These are phyloP conservation scores for Poeciliopsis turneri DNA, from an alignment of 2,797 vertebrate genomes.

Conservation along the genomic window DNA sequence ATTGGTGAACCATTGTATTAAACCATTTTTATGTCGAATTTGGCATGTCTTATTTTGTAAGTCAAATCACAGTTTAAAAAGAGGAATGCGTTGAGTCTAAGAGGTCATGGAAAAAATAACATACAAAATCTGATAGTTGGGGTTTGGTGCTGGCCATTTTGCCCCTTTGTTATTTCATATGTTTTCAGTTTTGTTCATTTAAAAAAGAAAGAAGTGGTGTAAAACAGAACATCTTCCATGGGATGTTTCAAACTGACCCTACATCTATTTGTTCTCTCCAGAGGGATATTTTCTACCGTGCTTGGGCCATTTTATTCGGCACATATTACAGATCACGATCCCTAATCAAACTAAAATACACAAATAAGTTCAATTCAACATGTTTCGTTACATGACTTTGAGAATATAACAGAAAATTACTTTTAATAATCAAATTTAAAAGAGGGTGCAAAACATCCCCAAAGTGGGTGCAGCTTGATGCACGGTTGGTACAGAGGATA, in stretches of 20 bases:
- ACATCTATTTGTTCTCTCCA: not conserved
- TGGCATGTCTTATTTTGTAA: not conserved
- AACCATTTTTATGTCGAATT: not conserved
- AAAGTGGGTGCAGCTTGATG: not conserved
- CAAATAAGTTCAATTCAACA: not conserved
- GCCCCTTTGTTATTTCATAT: not conserved
- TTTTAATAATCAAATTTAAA: not conserved
- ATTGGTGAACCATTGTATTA: not conserved
- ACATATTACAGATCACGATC: not conserved
- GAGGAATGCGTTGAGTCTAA: not conserved
- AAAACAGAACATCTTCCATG: not conserved
- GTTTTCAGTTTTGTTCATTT: not conserved
- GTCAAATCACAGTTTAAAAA: not conserved
- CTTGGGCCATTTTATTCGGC: not conserved
- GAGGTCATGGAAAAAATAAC: not conserved
- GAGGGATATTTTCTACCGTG: not conserved
- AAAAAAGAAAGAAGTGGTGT: not conserved
- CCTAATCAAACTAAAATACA: not conserved
- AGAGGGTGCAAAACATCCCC: not conserved
- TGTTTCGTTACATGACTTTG: not conserved
- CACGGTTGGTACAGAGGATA: not conserved
- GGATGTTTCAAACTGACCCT: not conserved
- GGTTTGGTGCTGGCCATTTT: constrained; percentile 5
- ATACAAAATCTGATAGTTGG: not conserved
- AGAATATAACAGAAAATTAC: not conserved